Base-by-base conservation (phyloP, 1,140 invertebrate genomes). In the Andricus grossulariae region DNA sequence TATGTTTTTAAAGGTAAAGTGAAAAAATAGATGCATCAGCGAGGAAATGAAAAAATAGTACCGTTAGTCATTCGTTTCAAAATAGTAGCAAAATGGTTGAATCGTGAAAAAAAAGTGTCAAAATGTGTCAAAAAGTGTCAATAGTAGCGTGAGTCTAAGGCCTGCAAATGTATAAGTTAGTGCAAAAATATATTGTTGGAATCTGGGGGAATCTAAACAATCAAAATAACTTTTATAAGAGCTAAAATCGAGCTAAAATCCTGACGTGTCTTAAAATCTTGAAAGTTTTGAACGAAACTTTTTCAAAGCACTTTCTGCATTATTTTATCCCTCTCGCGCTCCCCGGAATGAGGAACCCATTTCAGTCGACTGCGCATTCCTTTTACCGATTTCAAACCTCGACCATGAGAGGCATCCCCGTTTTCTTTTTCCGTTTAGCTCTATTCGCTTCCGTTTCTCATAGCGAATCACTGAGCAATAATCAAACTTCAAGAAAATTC, bases 281-380 rank as follows among this genome's bases (percentile, higher is more conserved):
- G 8, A 77, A 75, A 80, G 80, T 80, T 78, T 73, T 70, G 50
- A 71, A 74, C 77, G 32, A 78, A 78, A 83, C 83, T 82, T 86
- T 85, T 84, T 84, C 82, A 79, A 81, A 88, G 79, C 82, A 85
- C 78, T 81, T 80, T 45, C 75, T 87, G 85, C 84, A 87, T 85
- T 87, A 88, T 87, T 88, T 86, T 75, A 84, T 82, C 60, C 72
- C 73, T 73, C 78, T 76, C 72, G 80, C 45, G 76, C 16, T 77
- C 78, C 78, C 74, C 74, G 76, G 82, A 83, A 83, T 73, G 84
- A 87, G 81, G 83, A 66, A 16, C 81, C 84, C 83, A 81, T 85
- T 87, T 87, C 87, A 84, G 85, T 89, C 82, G 87, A 89, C 81
- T 86, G 88, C 87, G 85, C 86, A 90, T 90, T 91, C 85, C 89